Conservation (phyloP, 2,888 invertebrate species). For the Polydrusus pterygomalis region DNA sequence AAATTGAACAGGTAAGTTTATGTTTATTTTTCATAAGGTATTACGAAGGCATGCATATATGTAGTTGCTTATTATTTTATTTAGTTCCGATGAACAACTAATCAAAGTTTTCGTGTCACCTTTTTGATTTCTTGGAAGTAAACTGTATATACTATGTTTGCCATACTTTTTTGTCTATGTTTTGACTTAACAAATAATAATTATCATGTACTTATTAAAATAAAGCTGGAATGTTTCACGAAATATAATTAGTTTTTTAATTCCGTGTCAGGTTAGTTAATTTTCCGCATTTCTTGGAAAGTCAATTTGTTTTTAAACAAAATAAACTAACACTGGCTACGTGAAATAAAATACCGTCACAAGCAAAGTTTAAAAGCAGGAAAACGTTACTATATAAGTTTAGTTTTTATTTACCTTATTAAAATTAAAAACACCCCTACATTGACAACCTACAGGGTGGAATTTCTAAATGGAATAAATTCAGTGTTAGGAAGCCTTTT, state of each 20-base stretch:
- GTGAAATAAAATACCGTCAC: too few relatives aligned
- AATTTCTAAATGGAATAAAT: too few relatives aligned
- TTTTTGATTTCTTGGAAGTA: slow-evolving; percentile 40
- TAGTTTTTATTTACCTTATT: too few relatives aligned
- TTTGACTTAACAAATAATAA: slow-evolving; percentile 31
- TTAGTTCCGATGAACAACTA: slow-evolving; percentile 27
- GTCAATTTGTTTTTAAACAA: not conserved
- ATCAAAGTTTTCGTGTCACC: slow-evolving; percentile 41
- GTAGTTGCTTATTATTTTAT: slow-evolving; percentile 18
- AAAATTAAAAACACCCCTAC: too few relatives aligned
- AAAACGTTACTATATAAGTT: too few relatives aligned
- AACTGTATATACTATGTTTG: slow-evolving; percentile 26
- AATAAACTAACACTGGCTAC: too few relatives aligned
- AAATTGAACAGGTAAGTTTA: slow-evolving; percentile 12
- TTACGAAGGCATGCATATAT: slow-evolving; percentile 20
- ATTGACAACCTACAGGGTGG: too few relatives aligned
- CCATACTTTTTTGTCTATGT: slow-evolving; percentile 39
- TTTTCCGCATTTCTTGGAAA: not conserved
- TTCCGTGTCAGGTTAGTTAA: slow-evolving; percentile 2
- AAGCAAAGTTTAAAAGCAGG: too few relatives aligned
- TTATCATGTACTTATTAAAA: slow-evolving; percentile 31
- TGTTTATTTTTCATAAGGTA: slow-evolving; percentile 18
- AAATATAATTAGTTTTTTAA: slow-evolving; percentile 16
- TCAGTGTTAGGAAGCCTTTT: too few relatives aligned
- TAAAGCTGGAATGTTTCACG: slow-evolving; percentile 21